Percentiles rank a stretch among this genome's conserved stretches.
Evolutionary conservation across 2,888 invertebrate genomes (phyloP).

Genomic region (Uloborus plumipes): DNA sequence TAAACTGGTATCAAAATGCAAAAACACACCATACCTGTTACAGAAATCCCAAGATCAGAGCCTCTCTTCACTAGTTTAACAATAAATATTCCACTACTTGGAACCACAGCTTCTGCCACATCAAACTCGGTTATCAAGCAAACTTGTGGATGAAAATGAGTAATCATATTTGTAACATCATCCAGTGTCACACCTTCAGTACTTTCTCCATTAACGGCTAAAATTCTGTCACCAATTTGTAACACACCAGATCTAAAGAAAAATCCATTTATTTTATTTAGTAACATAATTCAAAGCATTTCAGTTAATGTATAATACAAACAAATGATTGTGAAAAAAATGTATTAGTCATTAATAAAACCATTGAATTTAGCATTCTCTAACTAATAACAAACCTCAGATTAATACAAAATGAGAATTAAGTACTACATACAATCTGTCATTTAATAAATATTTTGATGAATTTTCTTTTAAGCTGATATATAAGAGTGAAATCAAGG

Average conservation of each 20-base stretch:
- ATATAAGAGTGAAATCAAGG: too few relatives aligned
- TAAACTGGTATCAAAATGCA: not conserved
- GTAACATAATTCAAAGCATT: not conserved
- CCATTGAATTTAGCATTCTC: too few relatives aligned
- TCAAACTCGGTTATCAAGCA: conserved; percentile 89
- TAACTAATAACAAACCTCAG: too few relatives aligned
- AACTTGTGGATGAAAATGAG: conserved; percentile 75
- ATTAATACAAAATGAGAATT: too few relatives aligned
- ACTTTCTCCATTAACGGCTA: conserved; percentile 86
- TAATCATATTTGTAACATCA: conserved; percentile 72
- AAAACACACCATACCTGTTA: conserved; percentile 77
- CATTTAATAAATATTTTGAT: too few relatives aligned
- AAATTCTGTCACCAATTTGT: conserved; percentile 82
- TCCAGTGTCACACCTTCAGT: conserved; percentile 71
- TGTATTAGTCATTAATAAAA: too few relatives aligned
- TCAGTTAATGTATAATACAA: too few relatives aligned
- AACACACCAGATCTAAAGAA: conserved; percentile 68
- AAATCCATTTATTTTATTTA: not conserved
- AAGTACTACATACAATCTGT: too few relatives aligned
- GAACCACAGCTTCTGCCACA: conserved; percentile 91
- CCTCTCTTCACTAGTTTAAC: conserved; percentile 82
- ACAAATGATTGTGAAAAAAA: too few relatives aligned
- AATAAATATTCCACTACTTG: conserved; percentile 89
- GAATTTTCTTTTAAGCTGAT: too few relatives aligned
- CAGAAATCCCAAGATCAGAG: conserved; percentile 89